A percentile compares a stretch with the other conserved stretches of the same genome.
Evolutionary conservation across 2,113 vertebrate species (phyloP).

Genomic region (Cheirogaleus medius): DNA sequence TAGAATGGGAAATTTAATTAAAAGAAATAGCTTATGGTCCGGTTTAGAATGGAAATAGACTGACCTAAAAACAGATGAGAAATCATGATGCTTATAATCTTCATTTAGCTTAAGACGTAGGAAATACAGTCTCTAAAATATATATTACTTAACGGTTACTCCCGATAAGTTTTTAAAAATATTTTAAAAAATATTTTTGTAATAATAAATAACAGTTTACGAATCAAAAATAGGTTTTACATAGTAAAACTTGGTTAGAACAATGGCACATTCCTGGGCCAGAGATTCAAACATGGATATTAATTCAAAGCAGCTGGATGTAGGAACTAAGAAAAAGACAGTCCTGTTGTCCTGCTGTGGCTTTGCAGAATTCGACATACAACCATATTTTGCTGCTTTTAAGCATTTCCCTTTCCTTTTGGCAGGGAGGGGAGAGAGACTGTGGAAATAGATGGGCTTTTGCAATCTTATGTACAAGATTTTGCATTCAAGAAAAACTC

Average conservation of each 20-base stretch:
- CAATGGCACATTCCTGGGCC: constrained; percentile 73
- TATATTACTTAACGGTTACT: neutral
- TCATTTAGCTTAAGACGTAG: neutral
- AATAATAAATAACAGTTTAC: constrained; percentile 52
- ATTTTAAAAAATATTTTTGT: neutral
- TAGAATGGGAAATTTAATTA: neutral
- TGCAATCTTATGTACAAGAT: neutral
- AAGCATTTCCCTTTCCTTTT: neutral
- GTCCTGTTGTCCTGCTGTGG: neutral
- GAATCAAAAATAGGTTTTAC: constrained; percentile 58
- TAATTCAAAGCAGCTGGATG: constrained; percentile 75
- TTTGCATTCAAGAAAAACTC: neutral
- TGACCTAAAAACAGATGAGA: neutral
- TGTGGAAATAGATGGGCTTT: neutral
- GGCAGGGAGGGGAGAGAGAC: neutral
- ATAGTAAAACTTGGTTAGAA: constrained; percentile 18
- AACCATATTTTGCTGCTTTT: neutral
- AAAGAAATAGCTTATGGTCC: neutral
- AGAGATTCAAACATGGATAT: constrained; percentile 49
- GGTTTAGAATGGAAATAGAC: neutral
- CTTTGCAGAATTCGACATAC: neutral
- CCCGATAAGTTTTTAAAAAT: neutral
- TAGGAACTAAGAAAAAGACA: neutral
- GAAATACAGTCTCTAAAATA: neutral
- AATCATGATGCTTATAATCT: neutral